Percentiles rank a stretch among this genome's conserved stretches.
Evolutionary conservation across 2,888 invertebrate species (phyloP).

Genomic region (Hyposoter dolosus): DNA sequence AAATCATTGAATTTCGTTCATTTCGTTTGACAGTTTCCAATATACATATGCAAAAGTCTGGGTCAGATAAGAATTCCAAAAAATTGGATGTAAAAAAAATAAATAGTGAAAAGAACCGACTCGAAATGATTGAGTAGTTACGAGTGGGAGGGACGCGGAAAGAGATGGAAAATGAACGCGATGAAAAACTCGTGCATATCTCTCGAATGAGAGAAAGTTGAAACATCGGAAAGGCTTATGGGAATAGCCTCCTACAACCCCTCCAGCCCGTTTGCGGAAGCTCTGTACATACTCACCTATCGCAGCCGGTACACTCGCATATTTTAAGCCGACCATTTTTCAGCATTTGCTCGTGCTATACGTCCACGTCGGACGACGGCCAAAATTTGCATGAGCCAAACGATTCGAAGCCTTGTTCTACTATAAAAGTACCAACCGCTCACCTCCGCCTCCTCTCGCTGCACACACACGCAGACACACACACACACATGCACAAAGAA

Average conservation of each 20-base stretch:
- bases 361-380: conserved; percentile 78
- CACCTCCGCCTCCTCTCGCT: conserved; percentile 9
- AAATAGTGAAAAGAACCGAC: background rate
- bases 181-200: conserved; percentile 65
- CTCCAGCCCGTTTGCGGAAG: conserved; percentile 64
- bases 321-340: conserved; percentile 84
- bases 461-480: background rate
- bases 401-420: conserved; percentile 69
- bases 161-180: conserved; percentile 53
- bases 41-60: conserved; percentile 20
- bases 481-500: background rate
- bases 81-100: conserved; percentile 41
- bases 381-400: conserved; percentile 82
- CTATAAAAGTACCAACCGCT: conserved; percentile 63
- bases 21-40: too few relatives aligned
- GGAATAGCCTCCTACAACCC: conserved; percentile 61
- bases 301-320: conserved; percentile 83
- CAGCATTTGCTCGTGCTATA: conserved; percentile 82
- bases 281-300: conserved; percentile 79
- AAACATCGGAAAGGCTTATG: conserved; percentile 76
- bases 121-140: background rate
- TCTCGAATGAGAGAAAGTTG: conserved; percentile 73
- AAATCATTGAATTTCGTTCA: too few relatives aligned
- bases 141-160: background rate
- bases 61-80: conserved; percentile 30